Evolutionary conservation across 2,888 invertebrate species (phyloP).

Genomic region (Smittia sp.): DNA sequence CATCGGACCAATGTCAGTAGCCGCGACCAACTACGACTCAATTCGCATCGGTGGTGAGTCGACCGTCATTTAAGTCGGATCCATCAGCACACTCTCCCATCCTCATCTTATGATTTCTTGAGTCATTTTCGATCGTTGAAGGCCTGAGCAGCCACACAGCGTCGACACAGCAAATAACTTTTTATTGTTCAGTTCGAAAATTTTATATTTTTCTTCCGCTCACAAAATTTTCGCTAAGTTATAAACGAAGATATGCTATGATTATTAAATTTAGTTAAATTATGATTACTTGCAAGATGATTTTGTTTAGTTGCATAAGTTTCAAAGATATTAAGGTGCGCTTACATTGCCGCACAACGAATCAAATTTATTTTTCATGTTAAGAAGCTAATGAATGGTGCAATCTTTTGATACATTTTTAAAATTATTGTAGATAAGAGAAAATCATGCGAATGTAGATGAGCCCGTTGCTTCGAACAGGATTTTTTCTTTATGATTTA

Average conservation of each 20-base stretch:
- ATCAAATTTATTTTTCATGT: not conserved
- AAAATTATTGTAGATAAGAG: no score
- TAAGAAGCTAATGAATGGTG: slow-evolving; percentile 4
- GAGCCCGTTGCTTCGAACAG: no score
- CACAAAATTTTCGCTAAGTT: not conserved
- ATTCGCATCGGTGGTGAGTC: slow-evolving; percentile 53
- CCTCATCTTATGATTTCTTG: not conserved
- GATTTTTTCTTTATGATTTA: no score
- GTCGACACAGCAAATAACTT: not conserved
- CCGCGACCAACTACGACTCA: slow-evolving; percentile 35
- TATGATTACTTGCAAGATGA: not conserved
- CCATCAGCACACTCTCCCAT: not conserved
- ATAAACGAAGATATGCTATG: not conserved
- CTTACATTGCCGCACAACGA: not conserved
- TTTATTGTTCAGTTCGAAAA: not conserved
- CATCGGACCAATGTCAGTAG: slow-evolving; percentile 38
- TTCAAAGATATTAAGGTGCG: slow-evolving; percentile 14
- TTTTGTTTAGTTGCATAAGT: slow-evolving; percentile 9
- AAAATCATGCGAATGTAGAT: no score
- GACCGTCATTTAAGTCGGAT: slow-evolving; percentile 47
- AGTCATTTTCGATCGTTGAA: not conserved
- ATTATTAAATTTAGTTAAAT: not conserved
- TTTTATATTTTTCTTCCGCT: not conserved
- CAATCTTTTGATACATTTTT: not conserved
- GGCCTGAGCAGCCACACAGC: not conserved